phyloP scores from a whole-genome alignment of 2,888 invertebrate genomes.

The Tetramorium bicarinatum region DNA sequence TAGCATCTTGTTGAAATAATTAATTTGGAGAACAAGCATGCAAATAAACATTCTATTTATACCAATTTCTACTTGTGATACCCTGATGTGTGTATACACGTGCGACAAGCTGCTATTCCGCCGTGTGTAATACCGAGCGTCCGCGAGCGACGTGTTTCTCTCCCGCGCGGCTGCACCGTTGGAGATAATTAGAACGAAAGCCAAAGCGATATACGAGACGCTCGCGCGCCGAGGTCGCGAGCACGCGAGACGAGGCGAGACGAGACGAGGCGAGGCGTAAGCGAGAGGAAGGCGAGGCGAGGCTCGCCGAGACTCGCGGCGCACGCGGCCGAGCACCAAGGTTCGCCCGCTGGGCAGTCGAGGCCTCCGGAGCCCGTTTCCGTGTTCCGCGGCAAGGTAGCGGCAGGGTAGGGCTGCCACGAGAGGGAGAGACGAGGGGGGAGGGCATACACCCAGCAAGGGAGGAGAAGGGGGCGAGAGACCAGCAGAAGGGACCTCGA shows the following conservation, averaged over 20 bases:
- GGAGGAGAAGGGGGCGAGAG: conserved; percentile 24
- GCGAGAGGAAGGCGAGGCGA: conserved; percentile 38
- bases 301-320: conserved; percentile 26
- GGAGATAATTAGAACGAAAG: conserved; percentile 62
- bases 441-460: conserved; percentile 22
- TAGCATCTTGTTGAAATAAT: neutral
- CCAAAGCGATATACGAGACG: conserved; percentile 55
- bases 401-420: conserved; percentile 53
- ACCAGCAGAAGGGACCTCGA: conserved; percentile 60
- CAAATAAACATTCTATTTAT: neutral
- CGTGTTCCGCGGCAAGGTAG: conserved; percentile 62
- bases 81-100: neutral
- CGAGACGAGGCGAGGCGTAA: conserved; percentile 16
- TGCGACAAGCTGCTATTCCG: neutral
- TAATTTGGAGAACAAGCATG: neutral
- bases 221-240: conserved; percentile 59
- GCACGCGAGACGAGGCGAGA: conserved; percentile 39
- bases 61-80: neutral
- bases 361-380: conserved; percentile 70
- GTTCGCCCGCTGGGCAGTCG: conserved; percentile 73
- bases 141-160: conserved; percentile 37
- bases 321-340: conserved; percentile 64
- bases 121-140: conserved; percentile 19
- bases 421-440: conserved; percentile 9
- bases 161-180: conserved; percentile 54